Evolutionary conservation across 2,888 invertebrate species (phyloP).

Genomic region (Drosophila buzzatii): DNA sequence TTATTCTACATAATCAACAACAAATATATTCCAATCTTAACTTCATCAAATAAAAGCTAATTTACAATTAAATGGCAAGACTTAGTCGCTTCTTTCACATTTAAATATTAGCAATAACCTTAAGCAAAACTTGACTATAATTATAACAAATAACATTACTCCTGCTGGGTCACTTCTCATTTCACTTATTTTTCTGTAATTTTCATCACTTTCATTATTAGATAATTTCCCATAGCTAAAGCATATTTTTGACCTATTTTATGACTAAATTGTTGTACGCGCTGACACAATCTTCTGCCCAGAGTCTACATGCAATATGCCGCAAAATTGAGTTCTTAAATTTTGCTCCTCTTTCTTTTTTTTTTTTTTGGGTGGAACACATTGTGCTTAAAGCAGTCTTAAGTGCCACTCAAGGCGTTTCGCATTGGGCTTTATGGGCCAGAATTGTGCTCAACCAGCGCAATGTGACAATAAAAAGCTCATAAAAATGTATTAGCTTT

Average conservation of each 20-base stretch:
- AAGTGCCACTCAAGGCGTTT: constrained; percentile 40
- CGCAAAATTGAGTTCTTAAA: constrained; percentile 34
- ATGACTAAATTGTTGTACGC: constrained; percentile 4
- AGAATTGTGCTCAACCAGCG: constrained; percentile 65
- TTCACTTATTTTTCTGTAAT: background rate
- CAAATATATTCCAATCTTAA: too few species aligned
- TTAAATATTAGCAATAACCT: background rate
- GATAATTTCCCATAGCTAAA: background rate
- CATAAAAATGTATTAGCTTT: constrained; percentile 76
- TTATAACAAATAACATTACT: background rate
- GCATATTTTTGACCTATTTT: constrained; percentile 7
- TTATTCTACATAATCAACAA: too few species aligned
- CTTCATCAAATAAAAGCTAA: too few species aligned
- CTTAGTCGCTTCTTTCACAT: background rate
- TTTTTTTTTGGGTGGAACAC: background rate
- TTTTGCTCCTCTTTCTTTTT: background rate
- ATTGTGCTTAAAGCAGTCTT: constrained; percentile 46
- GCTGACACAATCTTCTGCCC: background rate
- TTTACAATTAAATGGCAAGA: background rate
- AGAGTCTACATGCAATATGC: constrained; percentile 18
- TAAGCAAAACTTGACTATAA: fast-evolving
- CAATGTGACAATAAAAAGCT: constrained; percentile 78
- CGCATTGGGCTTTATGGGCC: constrained; percentile 48
- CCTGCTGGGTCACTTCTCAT: fast-evolving
- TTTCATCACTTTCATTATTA: background rate